phyloP scores from a whole-genome alignment of 1,140 invertebrate species.

The Drosophila kikkawai region DNA sequence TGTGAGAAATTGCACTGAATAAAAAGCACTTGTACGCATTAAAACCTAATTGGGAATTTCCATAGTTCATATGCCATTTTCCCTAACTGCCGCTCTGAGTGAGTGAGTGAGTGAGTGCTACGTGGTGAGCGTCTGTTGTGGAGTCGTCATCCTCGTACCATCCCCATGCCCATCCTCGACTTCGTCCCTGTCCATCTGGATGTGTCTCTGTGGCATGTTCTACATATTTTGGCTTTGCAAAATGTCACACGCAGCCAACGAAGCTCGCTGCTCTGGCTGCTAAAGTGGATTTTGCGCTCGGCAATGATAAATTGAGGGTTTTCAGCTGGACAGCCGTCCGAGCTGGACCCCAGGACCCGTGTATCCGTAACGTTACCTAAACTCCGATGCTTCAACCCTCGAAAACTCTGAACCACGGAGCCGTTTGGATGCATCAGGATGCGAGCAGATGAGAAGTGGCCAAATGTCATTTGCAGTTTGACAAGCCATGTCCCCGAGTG shows the following conservation, averaged over 20 bases:
- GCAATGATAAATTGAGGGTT: constrained; percentile 80
- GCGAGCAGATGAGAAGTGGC: constrained; percentile 68
- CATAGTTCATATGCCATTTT: constrained; percentile 81
- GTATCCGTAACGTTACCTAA: constrained; percentile 61
- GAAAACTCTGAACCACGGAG: neutral
- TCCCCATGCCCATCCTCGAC: neutral
- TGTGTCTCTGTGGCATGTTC: constrained; percentile 72
- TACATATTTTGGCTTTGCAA: constrained; percentile 82
- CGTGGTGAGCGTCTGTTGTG: constrained; percentile 23
- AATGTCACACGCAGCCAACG: constrained; percentile 81
- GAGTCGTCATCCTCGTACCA: constrained; percentile 3
- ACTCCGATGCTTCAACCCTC: constrained; percentile 41
- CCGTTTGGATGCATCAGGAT: constrained; percentile 32
- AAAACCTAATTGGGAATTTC: constrained; percentile 84
- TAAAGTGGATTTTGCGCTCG: constrained; percentile 80
- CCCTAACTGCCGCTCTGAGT: constrained; percentile 53
- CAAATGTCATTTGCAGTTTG: constrained; percentile 81
- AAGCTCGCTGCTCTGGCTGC: constrained; percentile 50
- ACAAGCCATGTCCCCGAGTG: constrained; percentile 44
- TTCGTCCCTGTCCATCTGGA: constrained; percentile 24
- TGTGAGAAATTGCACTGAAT: constrained; percentile 81
- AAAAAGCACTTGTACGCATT: constrained; percentile 83
- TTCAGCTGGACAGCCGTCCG: constrained; percentile 43
- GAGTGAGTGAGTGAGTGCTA: constrained; percentile 18
- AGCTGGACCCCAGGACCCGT: constrained; percentile 26